Base-by-base conservation (phyloP, 2,113 vertebrate species). In the Onychostoma macrolepis region DNA sequence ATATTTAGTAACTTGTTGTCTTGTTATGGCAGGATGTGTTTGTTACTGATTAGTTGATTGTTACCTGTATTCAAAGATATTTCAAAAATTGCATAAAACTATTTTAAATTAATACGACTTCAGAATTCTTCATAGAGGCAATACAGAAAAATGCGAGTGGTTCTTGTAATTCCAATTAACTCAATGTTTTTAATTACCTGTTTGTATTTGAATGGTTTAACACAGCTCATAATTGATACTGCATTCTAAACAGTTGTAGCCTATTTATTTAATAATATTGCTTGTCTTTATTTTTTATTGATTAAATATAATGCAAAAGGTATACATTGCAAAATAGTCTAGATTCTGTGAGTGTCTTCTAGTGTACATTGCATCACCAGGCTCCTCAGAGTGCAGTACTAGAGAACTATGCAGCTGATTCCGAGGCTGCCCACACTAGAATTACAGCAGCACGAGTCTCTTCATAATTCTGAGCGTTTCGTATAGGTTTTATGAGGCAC, bases 341-440 rank as follows among this genome's bases (percentile, higher is more conserved):
- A 75, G 11, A 28, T 48, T 76, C n/a, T 45, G 38, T 7, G 24
- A 75, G 72, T 45, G 72, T 76, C 41, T 45, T 76, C n/a, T 28
- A 76, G 33, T 74, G 36, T 24, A 84, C 28, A 28, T 36, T 50
- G 87, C 87, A 24, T 26, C 50, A 76, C 83, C 83, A 43, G 72
- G 56, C 56, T 58, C 56, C 83, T 56, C 83, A 71, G 43, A 83
- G 79, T 88, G 86, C 86, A 84, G 74, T 83, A 87, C 85, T 45
- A 41, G 12, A 89, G 79, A 36, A 84, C 80, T 81, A 89, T 92
- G 89, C 88, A 88, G 85, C 90, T 91, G 92, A 93, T 93, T 90
- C 90, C 92, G 71, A 81, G 74, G 81, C 81, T 83, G 17, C 19
- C 30, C 82, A 53, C 72, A 65, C 85, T 75, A 79, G 28, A 56